phyloP scores from a whole-genome alignment of 2,113 vertebrate genomes.

The Cromileptes altivelis region DNA sequence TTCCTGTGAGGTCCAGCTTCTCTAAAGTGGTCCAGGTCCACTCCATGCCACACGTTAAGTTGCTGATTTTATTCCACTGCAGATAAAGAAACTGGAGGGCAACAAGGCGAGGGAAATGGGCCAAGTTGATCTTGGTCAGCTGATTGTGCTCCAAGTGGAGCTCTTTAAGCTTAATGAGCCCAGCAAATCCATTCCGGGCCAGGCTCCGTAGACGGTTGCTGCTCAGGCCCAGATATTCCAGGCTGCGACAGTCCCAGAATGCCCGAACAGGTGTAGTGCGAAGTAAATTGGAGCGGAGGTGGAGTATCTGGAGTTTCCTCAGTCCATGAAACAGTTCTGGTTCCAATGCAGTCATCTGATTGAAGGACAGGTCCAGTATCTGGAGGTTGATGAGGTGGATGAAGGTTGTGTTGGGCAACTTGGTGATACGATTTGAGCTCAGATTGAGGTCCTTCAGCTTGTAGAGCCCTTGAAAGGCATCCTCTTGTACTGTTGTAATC shows the following conservation, averaged over 20 bases:
- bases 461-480: constrained; percentile 98
- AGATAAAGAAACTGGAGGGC: constrained; percentile 96
- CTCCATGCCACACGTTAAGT: constrained; percentile 97
- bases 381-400: constrained; percentile 99
- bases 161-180: constrained; percentile 97
- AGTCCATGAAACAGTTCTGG: constrained; percentile 98
- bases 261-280: constrained; percentile 96
- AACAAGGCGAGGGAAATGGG: constrained; percentile 97
- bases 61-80: constrained; percentile 99
- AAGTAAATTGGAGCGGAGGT: constrained; percentile 97
- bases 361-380: constrained; percentile 99
- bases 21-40: constrained; percentile 98
- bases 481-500: constrained; percentile 96
- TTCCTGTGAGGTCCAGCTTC: constrained; percentile 96
- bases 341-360: constrained; percentile 97
- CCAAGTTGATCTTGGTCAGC: constrained; percentile 99
- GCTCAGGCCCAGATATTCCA: constrained; percentile 98
- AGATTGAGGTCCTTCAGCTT: constrained; percentile 99
- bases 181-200: constrained; percentile 97
- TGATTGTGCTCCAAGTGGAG: constrained; percentile 99
- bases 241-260: constrained; percentile 99
- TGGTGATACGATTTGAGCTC: constrained; percentile 99
- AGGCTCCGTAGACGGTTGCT: constrained; percentile 97
- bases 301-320: constrained; percentile 97
- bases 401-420: constrained; percentile 99